Conservation (phyloP, 2,113 vertebrate species). For the Mus pahari region DNA sequence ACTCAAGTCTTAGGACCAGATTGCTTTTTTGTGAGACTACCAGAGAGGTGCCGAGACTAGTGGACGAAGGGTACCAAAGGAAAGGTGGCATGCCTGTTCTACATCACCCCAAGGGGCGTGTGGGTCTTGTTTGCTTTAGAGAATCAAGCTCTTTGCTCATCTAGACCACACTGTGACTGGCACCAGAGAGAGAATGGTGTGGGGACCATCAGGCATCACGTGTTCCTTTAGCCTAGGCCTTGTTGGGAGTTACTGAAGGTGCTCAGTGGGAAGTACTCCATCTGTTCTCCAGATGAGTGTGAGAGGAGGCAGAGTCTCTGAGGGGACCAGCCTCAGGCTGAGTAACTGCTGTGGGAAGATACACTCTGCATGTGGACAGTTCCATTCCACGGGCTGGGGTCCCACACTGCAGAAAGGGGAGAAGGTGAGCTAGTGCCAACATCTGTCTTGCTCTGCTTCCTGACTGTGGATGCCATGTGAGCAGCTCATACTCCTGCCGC, state of each 20-base stretch:
- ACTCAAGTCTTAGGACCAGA: not conserved
- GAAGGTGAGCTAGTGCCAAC: not conserved
- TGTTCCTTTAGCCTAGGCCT: not conserved
- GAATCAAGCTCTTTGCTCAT: not conserved
- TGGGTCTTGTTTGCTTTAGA: not conserved
- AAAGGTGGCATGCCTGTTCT: not conserved
- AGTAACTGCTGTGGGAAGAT: not conserved
- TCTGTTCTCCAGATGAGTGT: not conserved
- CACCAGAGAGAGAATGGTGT: accelerated
- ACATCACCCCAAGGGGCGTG: not conserved
- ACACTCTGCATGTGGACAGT: no score
- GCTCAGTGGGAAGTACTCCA: not conserved
- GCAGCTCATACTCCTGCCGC: not conserved
- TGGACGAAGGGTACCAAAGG: no score
- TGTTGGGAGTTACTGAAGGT: not conserved
- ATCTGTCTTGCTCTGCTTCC: not conserved
- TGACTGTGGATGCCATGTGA: not conserved
- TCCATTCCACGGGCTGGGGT: not conserved
- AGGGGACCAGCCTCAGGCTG: not conserved
- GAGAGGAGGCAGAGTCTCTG: not conserved
- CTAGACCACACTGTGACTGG: accelerated
- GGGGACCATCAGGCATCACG: not conserved
- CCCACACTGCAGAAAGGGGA: no score
- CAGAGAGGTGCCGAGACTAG: not conserved
- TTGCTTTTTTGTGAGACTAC: not conserved